Conservation (phyloP, 2,888 invertebrate genomes). For the Hirudinaria manillensis region DNA sequence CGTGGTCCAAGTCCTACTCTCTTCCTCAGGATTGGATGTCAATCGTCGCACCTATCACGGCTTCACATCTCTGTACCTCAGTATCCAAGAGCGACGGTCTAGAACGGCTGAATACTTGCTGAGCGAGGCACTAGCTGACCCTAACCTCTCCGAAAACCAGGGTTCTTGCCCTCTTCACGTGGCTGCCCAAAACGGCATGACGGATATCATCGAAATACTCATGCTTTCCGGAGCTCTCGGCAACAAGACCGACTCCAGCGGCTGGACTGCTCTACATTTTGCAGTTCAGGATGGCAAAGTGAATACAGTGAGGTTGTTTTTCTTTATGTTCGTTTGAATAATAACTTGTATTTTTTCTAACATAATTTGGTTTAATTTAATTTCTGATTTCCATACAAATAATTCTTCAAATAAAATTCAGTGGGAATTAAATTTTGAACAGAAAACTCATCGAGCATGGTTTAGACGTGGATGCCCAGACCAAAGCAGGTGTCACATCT, state of each 20-base stretch:
- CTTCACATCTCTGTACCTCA: slow-evolving; percentile 38
- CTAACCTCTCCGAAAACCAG: slow-evolving; percentile 40
- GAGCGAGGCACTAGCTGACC: slow-evolving; percentile 33
- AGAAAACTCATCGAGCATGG: slow-evolving; percentile 37
- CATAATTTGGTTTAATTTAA: too few species aligned
- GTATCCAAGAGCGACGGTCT: slow-evolving; percentile 35
- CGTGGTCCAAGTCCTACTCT: slow-evolving; percentile 36
- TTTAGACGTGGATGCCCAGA: slow-evolving; percentile 39
- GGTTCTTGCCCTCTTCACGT: slow-evolving; percentile 40
- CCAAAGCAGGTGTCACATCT: slow-evolving; percentile 38
- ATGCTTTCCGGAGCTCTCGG: slow-evolving; percentile 30
- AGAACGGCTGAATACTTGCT: slow-evolving; percentile 36
- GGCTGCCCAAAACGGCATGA: slow-evolving; percentile 35
- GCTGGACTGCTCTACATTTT: slow-evolving; percentile 40
- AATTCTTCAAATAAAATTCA: neutral
- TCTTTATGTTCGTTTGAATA: too few species aligned
- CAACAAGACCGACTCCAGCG: slow-evolving; percentile 36
- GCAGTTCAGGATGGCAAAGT: slow-evolving; percentile 36
- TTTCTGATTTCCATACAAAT: neutral
- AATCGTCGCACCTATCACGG: slow-evolving; percentile 41
- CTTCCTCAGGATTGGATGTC: slow-evolving; percentile 31
- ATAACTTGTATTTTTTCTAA: too few species aligned
- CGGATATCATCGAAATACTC: slow-evolving; percentile 33
- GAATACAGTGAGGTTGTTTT: slow-evolving; percentile 18
- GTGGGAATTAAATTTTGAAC: neutral